Conservation (phyloP, 2,113 vertebrate genomes). For the Nycticorax nycticorax region DNA sequence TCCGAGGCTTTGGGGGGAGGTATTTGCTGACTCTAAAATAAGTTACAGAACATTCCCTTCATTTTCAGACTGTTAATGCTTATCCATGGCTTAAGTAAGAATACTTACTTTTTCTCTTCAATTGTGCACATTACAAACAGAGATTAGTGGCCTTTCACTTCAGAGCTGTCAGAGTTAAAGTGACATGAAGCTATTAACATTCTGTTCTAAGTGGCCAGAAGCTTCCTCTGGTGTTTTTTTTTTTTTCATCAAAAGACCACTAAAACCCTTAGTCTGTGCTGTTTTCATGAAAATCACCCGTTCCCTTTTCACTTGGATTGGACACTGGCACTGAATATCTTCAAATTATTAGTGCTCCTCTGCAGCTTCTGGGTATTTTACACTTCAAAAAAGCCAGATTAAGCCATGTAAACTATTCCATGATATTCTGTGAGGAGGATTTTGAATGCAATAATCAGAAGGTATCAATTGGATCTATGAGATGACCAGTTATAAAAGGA, state of each 20-base stretch:
- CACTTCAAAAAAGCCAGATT: background rate
- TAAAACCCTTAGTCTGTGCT: conserved; percentile 65
- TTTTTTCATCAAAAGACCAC: conserved; percentile 58
- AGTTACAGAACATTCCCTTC: conserved; percentile 66
- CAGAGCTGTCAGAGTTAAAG: conserved; percentile 81
- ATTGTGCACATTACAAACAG: conserved; percentile 73
- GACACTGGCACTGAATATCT: background rate
- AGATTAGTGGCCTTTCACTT: conserved; percentile 81
- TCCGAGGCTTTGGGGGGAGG: background rate
- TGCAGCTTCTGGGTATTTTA: background rate
- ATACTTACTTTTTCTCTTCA: conserved; percentile 67
- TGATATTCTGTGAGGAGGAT: background rate
- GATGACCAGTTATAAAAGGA: background rate
- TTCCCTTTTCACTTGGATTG: conserved; percentile 62
- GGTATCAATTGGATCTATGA: background rate
- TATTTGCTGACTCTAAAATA: conserved; percentile 63
- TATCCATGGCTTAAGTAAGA: conserved; percentile 74
- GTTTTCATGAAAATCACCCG: conserved; percentile 67
- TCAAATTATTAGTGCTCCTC: background rate
- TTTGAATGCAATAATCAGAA: background rate
- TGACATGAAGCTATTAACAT: conserved; percentile 85
- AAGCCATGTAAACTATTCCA: background rate
- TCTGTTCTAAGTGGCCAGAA: conserved; percentile 81
- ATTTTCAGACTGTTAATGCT: conserved; percentile 75
- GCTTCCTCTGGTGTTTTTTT: conserved; percentile 53